Base-by-base conservation (phyloP, 2,888 invertebrate genomes). In the Andrena chrysosceles region DNA sequence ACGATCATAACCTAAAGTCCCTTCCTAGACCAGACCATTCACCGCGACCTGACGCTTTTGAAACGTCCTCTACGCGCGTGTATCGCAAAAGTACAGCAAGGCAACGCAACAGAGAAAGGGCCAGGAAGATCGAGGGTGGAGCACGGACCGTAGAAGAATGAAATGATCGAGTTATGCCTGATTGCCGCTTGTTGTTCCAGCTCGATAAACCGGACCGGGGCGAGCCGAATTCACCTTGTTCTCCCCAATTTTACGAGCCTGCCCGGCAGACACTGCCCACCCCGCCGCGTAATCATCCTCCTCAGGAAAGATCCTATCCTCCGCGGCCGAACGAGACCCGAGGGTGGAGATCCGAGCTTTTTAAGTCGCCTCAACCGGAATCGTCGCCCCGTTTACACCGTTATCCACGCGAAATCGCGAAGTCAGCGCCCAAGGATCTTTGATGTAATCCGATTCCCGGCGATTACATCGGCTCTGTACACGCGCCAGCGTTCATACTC, bases 181-280 rank as follows among this genome's bases (percentile, higher is more conserved):
- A 92, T 92, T 92, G 92, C 92, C 91, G 92, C 92, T 92, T 92
- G 92, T 92, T 92, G 92, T 92, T 92, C 92, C 92, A 92, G 92
- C 90, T 91, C 92, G 91, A 92, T 92, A 92, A 92, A 92, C 89
- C 91, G 91, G 91, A 92, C 90, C 85, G 85, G 83, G 83, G 83
- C 87, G 87, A 84, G 83, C 89, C 82, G 87, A 89, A 87, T 86
- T 89, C 89, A 84, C 86, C 89, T 87, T 80, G 71, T 85, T 85
- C 86, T 82, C 84, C 86, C 88, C 88, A 90, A 89, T 91, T 89
- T 90, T 64, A 60, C 83, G 79, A 70, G 67, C 77, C 85, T 74
- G 67, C 76, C 81, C 42, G 20, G 6, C 16, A 23, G 29, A 33
- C 62, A 20, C 67, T 29, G 20, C 48, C 52, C 63, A 70, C 69